Conservation (phyloP, 2,113 vertebrate species). For the Lophotis ruficrista region DNA sequence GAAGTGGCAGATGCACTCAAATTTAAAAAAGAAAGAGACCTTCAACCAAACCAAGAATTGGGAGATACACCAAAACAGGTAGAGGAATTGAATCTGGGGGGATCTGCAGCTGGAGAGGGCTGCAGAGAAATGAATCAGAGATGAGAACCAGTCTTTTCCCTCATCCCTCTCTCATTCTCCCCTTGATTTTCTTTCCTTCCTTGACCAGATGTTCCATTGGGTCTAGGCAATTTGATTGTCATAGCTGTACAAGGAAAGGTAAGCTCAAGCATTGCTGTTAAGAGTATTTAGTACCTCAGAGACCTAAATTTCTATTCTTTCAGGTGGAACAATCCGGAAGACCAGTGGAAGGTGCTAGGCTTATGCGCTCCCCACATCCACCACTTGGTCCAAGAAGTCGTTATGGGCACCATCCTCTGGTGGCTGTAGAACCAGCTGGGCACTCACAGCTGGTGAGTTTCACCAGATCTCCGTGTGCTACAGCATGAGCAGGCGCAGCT, state of each 20-base stretch:
- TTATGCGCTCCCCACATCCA: slow-evolving; percentile 78
- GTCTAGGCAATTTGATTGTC: not conserved
- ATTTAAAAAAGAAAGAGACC: not conserved
- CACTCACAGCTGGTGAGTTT: slow-evolving; percentile 79
- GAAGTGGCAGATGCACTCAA: not conserved
- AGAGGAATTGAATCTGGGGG: not conserved
- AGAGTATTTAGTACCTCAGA: not conserved
- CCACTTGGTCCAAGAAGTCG: slow-evolving; percentile 71
- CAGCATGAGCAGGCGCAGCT: rapidly evolving
- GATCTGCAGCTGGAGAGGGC: not conserved
- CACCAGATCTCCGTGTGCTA: rapidly evolving
- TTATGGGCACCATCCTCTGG: slow-evolving; percentile 40
- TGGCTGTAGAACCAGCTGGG: slow-evolving; percentile 69
- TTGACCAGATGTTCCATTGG: not conserved
- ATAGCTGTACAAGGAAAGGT: not conserved
- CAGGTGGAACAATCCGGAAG: slow-evolving; percentile 78
- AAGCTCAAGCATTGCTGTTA: not conserved
- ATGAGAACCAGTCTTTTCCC: not conserved
- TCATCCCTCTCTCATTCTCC: not conserved
- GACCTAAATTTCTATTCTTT: not conserved
- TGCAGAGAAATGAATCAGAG: not conserved
- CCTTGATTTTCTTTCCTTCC: not conserved
- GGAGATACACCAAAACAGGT: not conserved
- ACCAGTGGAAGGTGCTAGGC: slow-evolving; percentile 66
- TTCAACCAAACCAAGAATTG: not conserved